A percentile compares a stretch with the other conserved stretches of the same genome.
phyloP scores from a whole-genome alignment of 2,113 vertebrate species.

The Dipodomys ordii region DNA sequence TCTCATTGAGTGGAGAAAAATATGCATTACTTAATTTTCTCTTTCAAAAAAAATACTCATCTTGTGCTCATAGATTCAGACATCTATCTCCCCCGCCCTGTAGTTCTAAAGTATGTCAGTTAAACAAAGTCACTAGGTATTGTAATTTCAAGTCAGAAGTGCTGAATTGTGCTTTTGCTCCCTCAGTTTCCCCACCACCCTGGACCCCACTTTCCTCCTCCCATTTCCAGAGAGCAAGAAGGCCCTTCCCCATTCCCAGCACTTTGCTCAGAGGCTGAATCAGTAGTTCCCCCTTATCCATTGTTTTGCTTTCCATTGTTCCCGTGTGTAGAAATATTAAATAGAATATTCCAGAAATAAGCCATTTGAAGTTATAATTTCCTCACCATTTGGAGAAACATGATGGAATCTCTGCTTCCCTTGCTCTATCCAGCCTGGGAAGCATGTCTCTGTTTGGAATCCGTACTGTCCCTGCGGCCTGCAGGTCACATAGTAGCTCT shows the following conservation, averaged over 20 bases:
- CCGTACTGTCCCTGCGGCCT: background rate
- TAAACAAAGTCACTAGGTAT: background rate
- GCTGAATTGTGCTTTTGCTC: background rate
- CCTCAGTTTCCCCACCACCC: background rate
- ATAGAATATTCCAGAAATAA: background rate
- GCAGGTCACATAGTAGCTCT: too few species aligned
- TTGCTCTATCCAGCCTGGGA: background rate
- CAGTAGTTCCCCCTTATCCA: background rate
- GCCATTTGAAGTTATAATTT: background rate
- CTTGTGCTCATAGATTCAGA: background rate
- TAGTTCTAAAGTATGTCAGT: background rate
- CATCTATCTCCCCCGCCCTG: too few species aligned
- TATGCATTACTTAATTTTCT: background rate
- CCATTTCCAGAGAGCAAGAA: background rate
- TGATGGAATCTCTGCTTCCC: background rate
- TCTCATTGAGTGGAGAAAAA: too few species aligned
- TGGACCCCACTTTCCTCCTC: background rate
- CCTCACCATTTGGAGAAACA: too few species aligned
- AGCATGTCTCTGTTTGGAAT: background rate
- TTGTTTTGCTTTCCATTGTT: background rate
- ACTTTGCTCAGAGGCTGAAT: background rate
- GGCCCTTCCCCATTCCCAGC: background rate
- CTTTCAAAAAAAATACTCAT: background rate
- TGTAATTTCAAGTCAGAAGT: background rate
- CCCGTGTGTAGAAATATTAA: background rate